Base-by-base conservation (phyloP, 2,888 invertebrate genomes). In the Lasioglossum lativentre region DNA sequence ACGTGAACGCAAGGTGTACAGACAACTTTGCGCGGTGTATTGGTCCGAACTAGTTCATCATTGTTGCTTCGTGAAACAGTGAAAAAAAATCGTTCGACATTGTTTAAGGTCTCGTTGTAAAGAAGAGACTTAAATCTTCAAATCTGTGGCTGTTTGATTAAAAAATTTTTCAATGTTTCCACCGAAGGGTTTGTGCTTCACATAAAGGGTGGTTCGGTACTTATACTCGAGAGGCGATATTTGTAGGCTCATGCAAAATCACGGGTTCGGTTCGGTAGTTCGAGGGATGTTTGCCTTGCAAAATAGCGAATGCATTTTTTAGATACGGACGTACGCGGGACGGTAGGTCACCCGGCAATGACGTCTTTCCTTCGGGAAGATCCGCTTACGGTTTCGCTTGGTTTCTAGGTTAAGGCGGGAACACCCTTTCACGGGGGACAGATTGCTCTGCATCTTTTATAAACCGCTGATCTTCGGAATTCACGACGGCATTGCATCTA, bases 371-470 rank as follows among this genome's bases (percentile, higher is more conserved):
- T 78, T 79, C 82, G 78, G 68, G 79, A 89, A 87, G 80, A 85
- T 90, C 86, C 85, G 82, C 86, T 84, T 88, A 85, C 80, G 70
- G 75, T 83, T 56, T 82, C 74, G 75, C 56, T n/a, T 70, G 85
- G 88, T 89, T 92, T 92, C 86, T 91, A 72, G 92, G 92, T 92
- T 91, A 92, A 91, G 85, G 84, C 86, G 83, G 81, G 88, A 56
- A 77, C 75, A 85, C 81, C 86, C 89, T 90, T 91, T 90, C 88
- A 89, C 82, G 75, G 84, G 78, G 79, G 78, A 89, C 86, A 93
- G 91, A 94, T 93, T 93, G 93, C 91, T 82, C 80, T 93, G 93
- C 92, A 93, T 93, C 85, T 92, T 93, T 93, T 90, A 93, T 91
- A 88, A 90, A 89, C 83, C 76, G 84, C 83, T 86, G 84, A 90